Conservation (phyloP, 1,140 invertebrate genomes). For the Nilaparvata lugens region DNA sequence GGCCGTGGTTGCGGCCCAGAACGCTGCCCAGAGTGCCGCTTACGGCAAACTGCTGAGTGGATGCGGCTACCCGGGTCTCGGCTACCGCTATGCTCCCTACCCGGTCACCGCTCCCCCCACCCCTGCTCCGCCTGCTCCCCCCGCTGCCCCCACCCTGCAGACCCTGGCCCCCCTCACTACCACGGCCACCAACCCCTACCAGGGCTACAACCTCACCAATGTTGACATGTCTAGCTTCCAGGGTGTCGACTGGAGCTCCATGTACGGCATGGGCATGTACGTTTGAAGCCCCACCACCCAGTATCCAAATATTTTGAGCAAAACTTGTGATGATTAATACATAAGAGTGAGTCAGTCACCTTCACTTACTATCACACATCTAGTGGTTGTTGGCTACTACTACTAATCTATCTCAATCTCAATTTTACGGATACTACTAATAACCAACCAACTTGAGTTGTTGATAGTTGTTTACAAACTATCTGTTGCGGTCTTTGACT, state of each 20-base stretch:
- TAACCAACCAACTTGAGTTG: too few relatives aligned
- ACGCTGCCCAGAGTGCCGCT: slow-evolving; percentile 48
- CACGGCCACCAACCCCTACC: slow-evolving; percentile 54
- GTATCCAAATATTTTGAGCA: too few relatives aligned
- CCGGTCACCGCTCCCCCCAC: slow-evolving; percentile 48
- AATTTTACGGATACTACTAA: too few relatives aligned
- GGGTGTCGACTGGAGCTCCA: slow-evolving; percentile 78
- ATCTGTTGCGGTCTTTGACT: too few relatives aligned
- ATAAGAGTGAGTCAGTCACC: too few relatives aligned
- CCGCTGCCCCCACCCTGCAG: slow-evolving; percentile 44
- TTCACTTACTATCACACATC: too few relatives aligned
- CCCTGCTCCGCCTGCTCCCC: slow-evolving; percentile 38
- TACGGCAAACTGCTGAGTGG: slow-evolving; percentile 61
- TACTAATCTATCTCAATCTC: too few relatives aligned
- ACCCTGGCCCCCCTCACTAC: slow-evolving; percentile 33
- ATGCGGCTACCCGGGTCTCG: slow-evolving; percentile 51
- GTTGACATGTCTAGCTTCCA: slow-evolving; percentile 87
- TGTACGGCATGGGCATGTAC: slow-evolving; percentile 87
- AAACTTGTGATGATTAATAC: too few relatives aligned
- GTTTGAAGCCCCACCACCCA: slow-evolving; percentile 44
- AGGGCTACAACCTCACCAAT: slow-evolving; percentile 72
- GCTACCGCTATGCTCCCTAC: slow-evolving; percentile 63
- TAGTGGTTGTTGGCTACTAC: too few relatives aligned
- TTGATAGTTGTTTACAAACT: too few relatives aligned
- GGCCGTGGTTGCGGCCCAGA: slow-evolving; percentile 39